Conservation (phyloP, 2,888 invertebrate species). For the Drosophila nigritarsus region DNA sequence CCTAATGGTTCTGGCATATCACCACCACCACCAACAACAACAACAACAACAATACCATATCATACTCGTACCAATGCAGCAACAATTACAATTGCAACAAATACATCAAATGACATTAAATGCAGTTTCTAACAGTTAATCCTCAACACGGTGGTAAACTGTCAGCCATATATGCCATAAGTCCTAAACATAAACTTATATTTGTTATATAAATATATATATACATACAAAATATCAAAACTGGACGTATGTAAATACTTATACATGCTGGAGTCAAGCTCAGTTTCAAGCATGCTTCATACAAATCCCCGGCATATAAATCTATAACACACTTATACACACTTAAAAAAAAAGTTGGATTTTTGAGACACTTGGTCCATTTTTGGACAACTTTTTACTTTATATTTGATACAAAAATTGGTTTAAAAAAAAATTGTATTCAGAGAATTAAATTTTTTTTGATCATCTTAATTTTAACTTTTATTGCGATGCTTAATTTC, state of each 20-base stretch:
- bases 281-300: constrained; percentile 40
- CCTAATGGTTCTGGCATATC: constrained; percentile 73
- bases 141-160: constrained; percentile 62
- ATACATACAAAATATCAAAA: constrained; percentile 4
- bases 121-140: constrained; percentile 60
- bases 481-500: not conserved
- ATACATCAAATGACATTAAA: constrained; percentile 43
- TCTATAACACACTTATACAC: constrained; percentile 53
- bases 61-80: constrained; percentile 26
- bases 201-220: constrained; percentile 8
- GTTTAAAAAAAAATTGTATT: not conserved
- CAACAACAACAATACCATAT: constrained; percentile 29
- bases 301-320: constrained; percentile 24
- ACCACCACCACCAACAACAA: constrained; percentile 39
- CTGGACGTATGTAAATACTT: constrained; percentile 19
- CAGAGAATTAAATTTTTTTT: not conserved
- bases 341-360: not conserved
- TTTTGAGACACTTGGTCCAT: not conserved
- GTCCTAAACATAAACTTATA: constrained; percentile 15
- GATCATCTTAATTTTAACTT: not conserved
- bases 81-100: constrained; percentile 38
- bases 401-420: not conserved
- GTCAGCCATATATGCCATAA: constrained; percentile 41
- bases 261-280: constrained; percentile 38
- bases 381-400: not conserved